Evolutionary conservation across 1,140 invertebrate genomes (phyloP).

Genomic region (Micrasema longulum): DNA sequence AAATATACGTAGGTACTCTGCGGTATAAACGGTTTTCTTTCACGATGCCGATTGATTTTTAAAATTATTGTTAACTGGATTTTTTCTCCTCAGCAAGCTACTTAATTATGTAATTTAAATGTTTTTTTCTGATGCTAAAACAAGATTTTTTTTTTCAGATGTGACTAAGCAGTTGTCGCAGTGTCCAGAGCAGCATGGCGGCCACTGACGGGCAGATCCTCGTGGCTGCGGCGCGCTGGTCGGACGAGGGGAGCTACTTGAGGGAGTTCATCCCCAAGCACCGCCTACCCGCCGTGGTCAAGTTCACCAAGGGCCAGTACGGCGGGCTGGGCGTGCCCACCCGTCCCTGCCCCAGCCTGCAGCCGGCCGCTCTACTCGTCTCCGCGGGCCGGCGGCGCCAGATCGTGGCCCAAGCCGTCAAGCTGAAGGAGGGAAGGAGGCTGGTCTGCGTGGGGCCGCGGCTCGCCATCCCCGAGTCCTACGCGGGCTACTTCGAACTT

Average conservation of each 20-base stretch:
- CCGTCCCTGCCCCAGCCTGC: constrained; percentile 83
- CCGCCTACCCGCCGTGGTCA: constrained; percentile 85
- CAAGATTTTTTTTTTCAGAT: constrained; percentile 53
- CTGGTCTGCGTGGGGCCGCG: constrained; percentile 84
- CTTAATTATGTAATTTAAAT: background rate
- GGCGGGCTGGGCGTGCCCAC: constrained; percentile 88
- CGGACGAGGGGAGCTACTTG: constrained; percentile 81
- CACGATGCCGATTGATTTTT: too few relatives aligned
- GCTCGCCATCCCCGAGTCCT: constrained; percentile 89
- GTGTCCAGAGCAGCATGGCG: constrained; percentile 71
- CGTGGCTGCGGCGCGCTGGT: constrained; percentile 86
- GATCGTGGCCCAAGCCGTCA: constrained; percentile 90
- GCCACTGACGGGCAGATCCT: constrained; percentile 87
- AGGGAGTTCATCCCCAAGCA: constrained; percentile 85
- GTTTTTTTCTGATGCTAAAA: too few relatives aligned
- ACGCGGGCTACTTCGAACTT: constrained; percentile 93
- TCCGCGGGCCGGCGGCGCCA: constrained; percentile 86
- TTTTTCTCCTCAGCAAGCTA: background rate
- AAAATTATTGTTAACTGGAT: too few relatives aligned
- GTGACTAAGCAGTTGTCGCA: constrained; percentile 41
- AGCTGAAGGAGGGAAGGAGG: constrained; percentile 86
- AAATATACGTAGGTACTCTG: too few relatives aligned
- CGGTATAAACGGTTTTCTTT: too few relatives aligned
- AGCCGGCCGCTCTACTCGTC: constrained; percentile 86
- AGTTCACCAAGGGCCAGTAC: constrained; percentile 93